phyloP scores from a whole-genome alignment of 2,888 invertebrate species.

The Mylabris sibirica region DNA sequence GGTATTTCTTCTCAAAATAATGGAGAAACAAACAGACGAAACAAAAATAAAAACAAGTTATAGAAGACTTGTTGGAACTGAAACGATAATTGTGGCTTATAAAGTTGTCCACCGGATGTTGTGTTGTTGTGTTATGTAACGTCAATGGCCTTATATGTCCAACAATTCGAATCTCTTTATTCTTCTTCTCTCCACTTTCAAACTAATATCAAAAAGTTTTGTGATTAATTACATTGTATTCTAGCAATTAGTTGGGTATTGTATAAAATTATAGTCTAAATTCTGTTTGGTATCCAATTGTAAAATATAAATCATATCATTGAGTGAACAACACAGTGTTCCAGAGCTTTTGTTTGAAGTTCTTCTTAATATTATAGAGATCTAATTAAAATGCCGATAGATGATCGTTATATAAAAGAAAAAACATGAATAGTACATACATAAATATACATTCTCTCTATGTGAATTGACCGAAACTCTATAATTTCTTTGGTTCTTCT shows the following conservation, averaged over 20 bases:
- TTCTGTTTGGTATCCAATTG: conserved; percentile 5
- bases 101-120: conserved; percentile 28
- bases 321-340: background rate
- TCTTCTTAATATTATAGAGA: background rate
- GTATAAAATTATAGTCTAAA: conserved; percentile 6
- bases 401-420: background rate
- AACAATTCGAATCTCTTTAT: conserved; percentile 29
- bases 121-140: conserved; percentile 14
- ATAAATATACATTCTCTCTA: background rate
- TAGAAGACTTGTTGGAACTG: conserved; percentile 1
- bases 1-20: background rate
- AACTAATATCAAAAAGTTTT: conserved; percentile 22
- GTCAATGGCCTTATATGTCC: conserved; percentile 28
- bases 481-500: background rate
- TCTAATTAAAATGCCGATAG: conserved; percentile 8
- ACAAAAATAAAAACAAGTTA: background rate
- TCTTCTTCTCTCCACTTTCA: background rate
- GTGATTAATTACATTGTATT: conserved; percentile 30
- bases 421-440: background rate
- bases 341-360: background rate
- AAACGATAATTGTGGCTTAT: conserved; percentile 28
- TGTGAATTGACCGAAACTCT: conserved; percentile 2
- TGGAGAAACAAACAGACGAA: background rate
- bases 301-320: conserved; percentile 5
- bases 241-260: conserved; percentile 26